A percentile compares a stretch with the other conserved stretches of the same genome.
Evolutionary conservation across 2,113 vertebrate species (phyloP).

Genomic region (cat (Felis catus)): DNA sequence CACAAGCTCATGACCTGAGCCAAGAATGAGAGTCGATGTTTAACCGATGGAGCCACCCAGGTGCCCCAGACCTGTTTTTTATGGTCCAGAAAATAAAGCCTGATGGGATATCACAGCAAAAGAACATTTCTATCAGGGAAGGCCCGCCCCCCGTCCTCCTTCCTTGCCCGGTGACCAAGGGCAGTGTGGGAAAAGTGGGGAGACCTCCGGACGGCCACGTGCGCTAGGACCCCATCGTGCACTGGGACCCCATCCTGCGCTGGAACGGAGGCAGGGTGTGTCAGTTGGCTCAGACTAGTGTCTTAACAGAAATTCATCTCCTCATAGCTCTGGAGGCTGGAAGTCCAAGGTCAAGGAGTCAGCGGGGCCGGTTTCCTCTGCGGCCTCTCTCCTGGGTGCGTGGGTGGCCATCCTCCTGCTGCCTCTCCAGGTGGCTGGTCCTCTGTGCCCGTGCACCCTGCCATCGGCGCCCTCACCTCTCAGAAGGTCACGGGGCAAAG

Average conservation of each 20-base stretch:
- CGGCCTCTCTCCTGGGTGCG: background rate
- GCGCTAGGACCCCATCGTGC: rapidly evolving
- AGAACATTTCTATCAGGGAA: background rate
- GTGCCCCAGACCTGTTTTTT: background rate
- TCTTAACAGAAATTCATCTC: background rate
- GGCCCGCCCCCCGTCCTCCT: rapidly evolving
- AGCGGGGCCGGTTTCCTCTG: background rate
- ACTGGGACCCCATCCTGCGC: background rate
- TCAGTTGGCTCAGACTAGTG: background rate
- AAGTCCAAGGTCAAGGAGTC: background rate
- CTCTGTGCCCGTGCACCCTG: rapidly evolving
- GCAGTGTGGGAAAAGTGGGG: rapidly evolving
- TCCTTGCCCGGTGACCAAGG: rapidly evolving
- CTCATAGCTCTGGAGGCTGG: background rate
- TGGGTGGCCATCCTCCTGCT: rapidly evolving
- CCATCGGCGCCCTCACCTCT: background rate
- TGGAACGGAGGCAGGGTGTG: rapidly evolving
- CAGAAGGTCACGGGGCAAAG: background rate
- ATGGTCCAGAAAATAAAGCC: background rate
- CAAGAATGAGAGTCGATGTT: too few relatives aligned
- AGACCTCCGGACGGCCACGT: rapidly evolving
- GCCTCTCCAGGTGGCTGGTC: rapidly evolving
- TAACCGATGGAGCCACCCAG: too few relatives aligned
- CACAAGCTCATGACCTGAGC: too few relatives aligned
- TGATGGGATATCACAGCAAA: rapidly evolving